Base-by-base conservation (phyloP, 1,140 invertebrate genomes). In the Drosophila funebris region DNA sequence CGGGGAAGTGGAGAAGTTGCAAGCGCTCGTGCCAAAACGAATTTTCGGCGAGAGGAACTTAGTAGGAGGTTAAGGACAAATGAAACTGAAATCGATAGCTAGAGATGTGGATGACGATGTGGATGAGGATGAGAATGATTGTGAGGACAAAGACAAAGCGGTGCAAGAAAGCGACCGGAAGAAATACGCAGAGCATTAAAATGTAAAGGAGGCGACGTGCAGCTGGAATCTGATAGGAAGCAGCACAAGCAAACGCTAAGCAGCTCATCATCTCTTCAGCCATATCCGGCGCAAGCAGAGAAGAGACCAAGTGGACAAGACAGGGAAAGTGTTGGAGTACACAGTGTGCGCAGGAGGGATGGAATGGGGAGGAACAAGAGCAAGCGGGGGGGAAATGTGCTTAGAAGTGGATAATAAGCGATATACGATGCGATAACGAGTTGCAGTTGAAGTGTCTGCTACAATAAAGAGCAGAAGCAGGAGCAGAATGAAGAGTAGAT, bases 341-440 rank as follows among this genome's bases (percentile, higher is more conserved):
- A 2, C 11, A 27, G 24, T 0, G 54, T 4, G 6, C 22, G 43
- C 20, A 27, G 2, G 24, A 31, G 16, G 14, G 6, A 41, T 11
- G 37, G 56, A 31, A 36, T 27, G 29, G 37, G 52, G n/a, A 6
- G 54, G 14, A 13, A 58, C n/a, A n/a, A n/a, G n/a, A n/a, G n/a
- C n/a, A n/a, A n/a, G n/a, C n/a, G n/a, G n/a, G 44, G 22, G 20
- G 29, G 46, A 44, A 69, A 69, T 70, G 63, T 62, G 67, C 76
- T 85, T 85, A 69, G 72, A 73, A 70, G 77, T 43, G 74, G 83
- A 69, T 78, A 87, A 83, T 88, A 87, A 87, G 82, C 82, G 82
- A 87, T 87, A 76, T 76, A 75, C 75, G 78, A 78, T 57, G 75
- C 78, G 82, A 87, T 87, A 87, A 87, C 82, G 83, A 87, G 83